Conservation (phyloP, 1,140 invertebrate species). For the Drosophila virilis region DNA sequence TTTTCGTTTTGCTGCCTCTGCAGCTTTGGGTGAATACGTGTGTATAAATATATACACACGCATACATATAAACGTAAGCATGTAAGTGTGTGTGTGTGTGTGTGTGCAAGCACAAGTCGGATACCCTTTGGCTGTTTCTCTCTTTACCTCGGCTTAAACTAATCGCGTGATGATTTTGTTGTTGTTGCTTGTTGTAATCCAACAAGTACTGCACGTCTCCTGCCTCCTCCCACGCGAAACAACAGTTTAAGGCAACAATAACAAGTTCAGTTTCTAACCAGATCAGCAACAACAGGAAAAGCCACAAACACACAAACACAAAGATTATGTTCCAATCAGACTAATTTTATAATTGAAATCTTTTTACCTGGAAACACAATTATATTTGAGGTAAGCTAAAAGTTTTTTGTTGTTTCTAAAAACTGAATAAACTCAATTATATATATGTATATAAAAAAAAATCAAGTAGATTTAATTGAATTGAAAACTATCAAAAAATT, state of each 20-base stretch:
- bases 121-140: constrained; percentile 47
- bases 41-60: background rate
- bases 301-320: constrained; percentile 20
- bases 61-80: background rate
- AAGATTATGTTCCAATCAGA: constrained; percentile 3
- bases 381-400: constrained; percentile 42
- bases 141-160: constrained; percentile 47
- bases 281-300: constrained; percentile 46
- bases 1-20: constrained; percentile 75
- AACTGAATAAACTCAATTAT: no score
- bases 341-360: constrained; percentile 46
- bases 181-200: constrained; percentile 27
- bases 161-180: constrained; percentile 73
- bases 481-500: no score
- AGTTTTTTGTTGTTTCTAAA: background rate
- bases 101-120: background rate
- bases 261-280: constrained; percentile 57
- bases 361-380: constrained; percentile 14
- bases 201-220: constrained; percentile 50
- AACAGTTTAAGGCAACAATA: constrained; percentile 39
- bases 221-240: constrained; percentile 33
- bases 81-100: background rate
- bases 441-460: no score
- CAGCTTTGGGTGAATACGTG: constrained; percentile 42
- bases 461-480: no score